Conservation (phyloP, 2,888 invertebrate species). For the Synanthedon andrenaeformis region DNA sequence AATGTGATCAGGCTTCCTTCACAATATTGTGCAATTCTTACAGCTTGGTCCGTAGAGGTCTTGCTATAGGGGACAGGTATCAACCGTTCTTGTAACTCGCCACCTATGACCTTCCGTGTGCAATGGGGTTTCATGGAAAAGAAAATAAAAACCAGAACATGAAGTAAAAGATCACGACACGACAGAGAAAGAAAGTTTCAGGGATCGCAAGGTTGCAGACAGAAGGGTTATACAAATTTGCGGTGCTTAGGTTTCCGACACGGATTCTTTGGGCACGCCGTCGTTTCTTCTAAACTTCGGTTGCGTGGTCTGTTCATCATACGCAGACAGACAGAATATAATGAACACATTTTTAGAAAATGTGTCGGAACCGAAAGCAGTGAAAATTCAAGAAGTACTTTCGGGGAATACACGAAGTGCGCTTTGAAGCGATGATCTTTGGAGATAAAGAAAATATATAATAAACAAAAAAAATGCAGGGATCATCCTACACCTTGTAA, state of each 20-base stretch:
- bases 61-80: conserved; percentile 99
- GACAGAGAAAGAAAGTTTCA: conserved; percentile 14
- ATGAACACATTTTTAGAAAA: conserved; percentile 7
- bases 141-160: conserved; percentile 70
- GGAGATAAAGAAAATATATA: conserved; percentile 49
- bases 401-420: conserved; percentile 50
- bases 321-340: too few species aligned
- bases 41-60: conserved; percentile 99
- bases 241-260: conserved; percentile 15
- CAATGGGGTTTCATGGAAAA: conserved; percentile 86
- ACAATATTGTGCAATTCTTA: conserved; percentile 75
- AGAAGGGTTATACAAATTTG: conserved; percentile 11
- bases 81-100: conserved; percentile 99
- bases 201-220: background rate
- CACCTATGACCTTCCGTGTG: conserved; percentile 99
- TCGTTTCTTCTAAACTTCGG: too few species aligned
- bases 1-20: conserved; percentile 29
- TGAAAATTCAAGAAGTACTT: conserved; percentile 39
- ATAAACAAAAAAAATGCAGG: conserved; percentile 33
- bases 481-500: conserved; percentile 51
- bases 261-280: background rate
- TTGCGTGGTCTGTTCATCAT: too few species aligned
- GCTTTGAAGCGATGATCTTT: conserved; percentile 57
- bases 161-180: conserved; percentile 56
- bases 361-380: conserved; percentile 36